Conservation (phyloP, 2,888 invertebrate species). For the Cenopis cana region DNA sequence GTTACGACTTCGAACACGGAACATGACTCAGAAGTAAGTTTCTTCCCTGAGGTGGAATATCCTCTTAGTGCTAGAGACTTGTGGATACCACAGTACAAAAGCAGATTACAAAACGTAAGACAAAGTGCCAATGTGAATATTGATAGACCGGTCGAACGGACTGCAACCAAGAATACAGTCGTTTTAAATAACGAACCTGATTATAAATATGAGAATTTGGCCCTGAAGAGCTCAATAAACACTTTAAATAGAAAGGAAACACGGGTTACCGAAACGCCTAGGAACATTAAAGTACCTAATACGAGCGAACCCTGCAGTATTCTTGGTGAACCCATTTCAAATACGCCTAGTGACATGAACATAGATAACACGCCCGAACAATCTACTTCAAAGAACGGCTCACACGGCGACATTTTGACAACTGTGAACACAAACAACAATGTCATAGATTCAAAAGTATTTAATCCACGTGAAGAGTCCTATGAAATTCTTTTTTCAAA, state of each 20-base stretch:
- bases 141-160: background rate
- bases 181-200: background rate
- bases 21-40: conserved; percentile 44
- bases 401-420: no score
- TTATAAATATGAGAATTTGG: background rate
- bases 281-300: background rate
- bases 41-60: conserved; percentile 73
- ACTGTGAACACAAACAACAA: no score
- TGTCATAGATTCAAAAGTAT: no score
- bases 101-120: conserved; percentile 48
- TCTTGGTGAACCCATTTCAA: background rate
- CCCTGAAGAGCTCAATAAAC: conserved; percentile 10
- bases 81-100: conserved; percentile 67
- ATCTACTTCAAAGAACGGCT: no score
- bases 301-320: background rate
- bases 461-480: no score
- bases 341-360: no score
- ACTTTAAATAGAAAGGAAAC: conserved; percentile 10
- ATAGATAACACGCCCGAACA: no score
- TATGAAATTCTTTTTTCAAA: no score
- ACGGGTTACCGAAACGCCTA: background rate
- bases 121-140: conserved; percentile 37
- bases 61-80: conserved; percentile 65
- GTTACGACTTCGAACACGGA: conserved; percentile 39
- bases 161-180: background rate